Evolutionary conservation across 2,797 vertebrate genomes (phyloP).

Genomic region (Nannoperca obscura): DNA sequence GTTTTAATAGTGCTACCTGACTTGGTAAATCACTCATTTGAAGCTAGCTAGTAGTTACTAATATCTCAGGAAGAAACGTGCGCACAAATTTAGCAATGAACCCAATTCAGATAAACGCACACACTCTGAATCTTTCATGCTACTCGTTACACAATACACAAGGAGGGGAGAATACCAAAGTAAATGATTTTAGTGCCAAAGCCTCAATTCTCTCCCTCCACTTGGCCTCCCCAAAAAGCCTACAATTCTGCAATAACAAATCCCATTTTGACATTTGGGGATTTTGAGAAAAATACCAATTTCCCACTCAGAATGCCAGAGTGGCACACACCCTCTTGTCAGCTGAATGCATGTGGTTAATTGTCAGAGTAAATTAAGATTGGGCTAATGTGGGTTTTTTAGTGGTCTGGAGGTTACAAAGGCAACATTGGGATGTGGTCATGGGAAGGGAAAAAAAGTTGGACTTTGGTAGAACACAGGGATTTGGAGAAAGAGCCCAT

Average conservation of each 20-base stretch:
- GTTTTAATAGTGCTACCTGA: not conserved
- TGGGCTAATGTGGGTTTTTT: conserved; percentile 63
- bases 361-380: conserved; percentile 72
- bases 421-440: conserved; percentile 67
- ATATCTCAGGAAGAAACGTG: not conserved
- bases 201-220: conserved; percentile 40
- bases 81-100: not conserved
- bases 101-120: conserved; percentile 9
- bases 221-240: conserved; percentile 34
- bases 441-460: conserved; percentile 41
- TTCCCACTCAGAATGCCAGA: conserved; percentile 61
- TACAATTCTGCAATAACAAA: conserved; percentile 59
- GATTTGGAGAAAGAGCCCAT: conserved; percentile 53
- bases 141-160: conserved; percentile 20
- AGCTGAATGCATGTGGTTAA: conserved; percentile 62
- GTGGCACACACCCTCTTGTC: conserved; percentile 54
- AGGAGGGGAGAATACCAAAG: conserved; percentile 35
- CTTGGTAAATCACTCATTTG: not conserved
- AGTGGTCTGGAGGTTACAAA: conserved; percentile 53
- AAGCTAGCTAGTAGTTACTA: not conserved
- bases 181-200: conserved; percentile 51
- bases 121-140: conserved; percentile 28
- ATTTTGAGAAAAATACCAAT: conserved; percentile 62
- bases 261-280: conserved; percentile 65
- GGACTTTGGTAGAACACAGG: conserved; percentile 50